These are phyloP conservation scores for Psilanteris sp. DNA, from an alignment of 1,140 invertebrate genomes.

Conservation along the genomic window DNA sequence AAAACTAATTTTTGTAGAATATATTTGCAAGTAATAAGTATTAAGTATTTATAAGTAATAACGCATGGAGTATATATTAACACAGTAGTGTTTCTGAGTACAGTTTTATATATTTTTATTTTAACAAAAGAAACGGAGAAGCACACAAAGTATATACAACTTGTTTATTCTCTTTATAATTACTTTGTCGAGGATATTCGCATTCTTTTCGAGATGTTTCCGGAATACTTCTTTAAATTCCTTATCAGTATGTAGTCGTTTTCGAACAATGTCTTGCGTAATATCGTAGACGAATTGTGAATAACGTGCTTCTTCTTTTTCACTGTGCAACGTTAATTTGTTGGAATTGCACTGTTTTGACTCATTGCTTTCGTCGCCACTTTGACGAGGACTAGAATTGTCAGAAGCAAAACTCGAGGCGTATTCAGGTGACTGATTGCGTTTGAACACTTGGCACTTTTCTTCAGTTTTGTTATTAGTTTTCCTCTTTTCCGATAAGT, in stretches of 20 bases:
- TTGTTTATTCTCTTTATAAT: no score
- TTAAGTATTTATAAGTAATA: no score
- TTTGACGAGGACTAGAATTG: constrained; percentile 27
- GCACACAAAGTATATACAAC: no score
- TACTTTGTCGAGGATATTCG: constrained; percentile 71
- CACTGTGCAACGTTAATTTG: constrained; percentile 28
- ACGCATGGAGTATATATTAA: no score
- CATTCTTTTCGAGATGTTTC: constrained; percentile 74
- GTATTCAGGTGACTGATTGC: constrained; percentile 25
- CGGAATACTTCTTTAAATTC: constrained; percentile 77
- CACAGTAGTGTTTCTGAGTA: no score
- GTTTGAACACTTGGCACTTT: constrained; percentile 13
- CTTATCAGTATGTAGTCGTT: constrained; percentile 79
- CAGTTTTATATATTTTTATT: no score
- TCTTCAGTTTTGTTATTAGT: constrained; percentile 2
- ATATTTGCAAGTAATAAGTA: no score
- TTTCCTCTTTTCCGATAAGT: constrained; percentile 20
- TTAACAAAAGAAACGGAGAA: no score
- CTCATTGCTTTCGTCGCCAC: constrained; percentile 29
- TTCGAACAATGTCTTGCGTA: constrained; percentile 79
- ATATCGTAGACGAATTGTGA: constrained; percentile 80
- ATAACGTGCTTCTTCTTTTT: constrained; percentile 76
- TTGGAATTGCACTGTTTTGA: constrained; percentile 12
- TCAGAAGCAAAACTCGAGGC: constrained; percentile 28
- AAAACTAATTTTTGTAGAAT: no score